A percentile compares a stretch with the other conserved stretches of the same genome.
Evolutionary conservation across 2,888 invertebrate genomes (phyloP).

Genomic region (Hedychridium roseum): DNA sequence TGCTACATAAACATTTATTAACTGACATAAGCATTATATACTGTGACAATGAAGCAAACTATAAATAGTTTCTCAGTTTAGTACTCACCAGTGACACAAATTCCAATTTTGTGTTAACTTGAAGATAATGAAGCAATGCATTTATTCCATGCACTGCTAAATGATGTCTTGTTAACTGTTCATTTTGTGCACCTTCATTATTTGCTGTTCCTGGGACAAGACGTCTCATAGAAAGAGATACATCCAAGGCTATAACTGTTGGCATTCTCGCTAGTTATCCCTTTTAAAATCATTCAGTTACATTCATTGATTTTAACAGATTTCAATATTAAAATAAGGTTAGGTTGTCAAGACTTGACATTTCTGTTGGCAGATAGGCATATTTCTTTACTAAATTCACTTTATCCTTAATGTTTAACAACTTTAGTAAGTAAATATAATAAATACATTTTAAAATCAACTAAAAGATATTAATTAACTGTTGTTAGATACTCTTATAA

Average conservation of each 20-base stretch:
- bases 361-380: too few species aligned
- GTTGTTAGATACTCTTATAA: too few species aligned
- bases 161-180: slow-evolving; percentile 69
- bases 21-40: background rate
- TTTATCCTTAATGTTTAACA: background rate
- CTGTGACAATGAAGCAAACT: background rate
- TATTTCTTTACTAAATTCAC: too few species aligned
- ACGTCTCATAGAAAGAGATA: slow-evolving; percentile 77
- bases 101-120: slow-evolving; percentile 73
- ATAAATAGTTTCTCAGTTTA: background rate
- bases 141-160: slow-evolving; percentile 74
- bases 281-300: background rate
- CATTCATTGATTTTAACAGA: too few species aligned
- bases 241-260: slow-evolving; percentile 76
- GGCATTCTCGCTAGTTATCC: slow-evolving; percentile 68
- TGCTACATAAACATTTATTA: slow-evolving; percentile 2
- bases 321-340: too few species aligned
- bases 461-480: too few species aligned
- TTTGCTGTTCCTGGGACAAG: slow-evolving; percentile 66
- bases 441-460: background rate
- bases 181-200: slow-evolving; percentile 58
- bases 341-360: too few species aligned
- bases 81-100: slow-evolving; percentile 74
- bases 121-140: slow-evolving; percentile 72
- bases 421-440: background rate